Base-by-base conservation (phyloP, 2,113 vertebrate species). In the Sinocyclocheilus anshuiensis region DNA sequence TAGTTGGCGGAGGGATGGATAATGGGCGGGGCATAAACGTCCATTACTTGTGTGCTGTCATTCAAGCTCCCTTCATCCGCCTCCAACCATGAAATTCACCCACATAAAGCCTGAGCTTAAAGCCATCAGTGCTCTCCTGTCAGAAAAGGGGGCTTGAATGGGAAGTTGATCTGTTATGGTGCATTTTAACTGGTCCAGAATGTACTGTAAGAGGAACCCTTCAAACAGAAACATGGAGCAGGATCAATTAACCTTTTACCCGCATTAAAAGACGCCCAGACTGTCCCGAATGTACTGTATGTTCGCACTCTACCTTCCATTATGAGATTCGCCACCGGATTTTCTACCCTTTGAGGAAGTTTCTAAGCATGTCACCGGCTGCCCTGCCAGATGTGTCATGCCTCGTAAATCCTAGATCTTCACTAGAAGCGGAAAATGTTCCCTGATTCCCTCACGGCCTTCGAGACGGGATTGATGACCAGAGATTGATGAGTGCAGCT, bases 151-250 rank as follows among this genome's bases (percentile, higher is more conserved):
- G 33, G 10, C 81, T 59, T 53, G n/a, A 81, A 65, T 59, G 33
- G 22, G 57, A 65, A 81, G 78, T 65, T n/a, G 15, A 45, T 61
- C 18, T 11, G 36, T 61, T 45, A 12, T 36, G 15, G 22, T 63
- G 72, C 39, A 33, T 65, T 45, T 53, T 36, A 33, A 16, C 84
- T 71, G 57, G 61, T 81, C 84, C 88, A 90, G 93, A 92, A 93
- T 92, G 76, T 61, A 61, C 57, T 61, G 57, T 91, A 85, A 87
- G 76, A 45, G 75, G 75, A 84, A 88, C 39, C 71, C 29, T 76
- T 67, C 22, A 13, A 59, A 59, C 7, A 78, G 10, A 2, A 72
- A 77, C 50, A 20, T 53, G 39, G 45, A 74, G 29, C 26, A 81
- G 59, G 20, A 39, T 26, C 59, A 48, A 7, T 15, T 2, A 72